A percentile compares a stretch with the other conserved stretches of the same genome.
phyloP scores from a whole-genome alignment of 1,140 invertebrate species.

The Ostrea denselamellosa region DNA sequence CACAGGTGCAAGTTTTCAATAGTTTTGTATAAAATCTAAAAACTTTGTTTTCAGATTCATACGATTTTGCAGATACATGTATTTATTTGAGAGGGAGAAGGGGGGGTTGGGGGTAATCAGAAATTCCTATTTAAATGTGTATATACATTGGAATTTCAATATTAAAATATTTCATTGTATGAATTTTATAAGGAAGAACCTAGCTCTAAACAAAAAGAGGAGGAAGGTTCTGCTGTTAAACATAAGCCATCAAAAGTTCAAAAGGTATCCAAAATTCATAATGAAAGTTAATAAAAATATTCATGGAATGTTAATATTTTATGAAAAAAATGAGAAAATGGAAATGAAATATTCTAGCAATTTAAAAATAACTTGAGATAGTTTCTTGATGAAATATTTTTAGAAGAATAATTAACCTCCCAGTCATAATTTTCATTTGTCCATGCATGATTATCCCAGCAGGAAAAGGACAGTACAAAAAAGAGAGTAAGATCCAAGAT shows the following conservation, averaged over 20 bases:
- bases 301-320: neutral
- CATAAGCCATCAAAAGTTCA: neutral
- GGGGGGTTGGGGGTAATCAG: too few relatives aligned
- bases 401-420: neutral
- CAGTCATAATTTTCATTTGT: neutral
- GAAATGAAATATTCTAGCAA: neutral
- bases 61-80: too few relatives aligned
- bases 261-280: neutral
- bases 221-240: neutral
- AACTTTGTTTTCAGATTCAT: too few relatives aligned
- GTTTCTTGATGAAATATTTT: neutral
- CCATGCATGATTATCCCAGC: neutral
- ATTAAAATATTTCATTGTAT: neutral
- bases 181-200: slow-evolving; percentile 7
- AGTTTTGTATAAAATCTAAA: too few relatives aligned
- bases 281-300: too few relatives aligned
- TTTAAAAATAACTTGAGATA: neutral
- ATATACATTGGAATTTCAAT: too few relatives aligned
- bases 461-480: slow-evolving; percentile 12
- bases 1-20: too few relatives aligned
- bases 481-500: slow-evolving; percentile 29
- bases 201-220: neutral
- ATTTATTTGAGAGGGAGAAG: too few relatives aligned
- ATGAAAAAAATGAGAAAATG: too few relatives aligned
- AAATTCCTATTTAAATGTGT: too few relatives aligned